Percentiles rank a stretch among this genome's conserved stretches.
phyloP scores from a whole-genome alignment of 2,888 invertebrate species.

The Ochropleura leucogaster region DNA sequence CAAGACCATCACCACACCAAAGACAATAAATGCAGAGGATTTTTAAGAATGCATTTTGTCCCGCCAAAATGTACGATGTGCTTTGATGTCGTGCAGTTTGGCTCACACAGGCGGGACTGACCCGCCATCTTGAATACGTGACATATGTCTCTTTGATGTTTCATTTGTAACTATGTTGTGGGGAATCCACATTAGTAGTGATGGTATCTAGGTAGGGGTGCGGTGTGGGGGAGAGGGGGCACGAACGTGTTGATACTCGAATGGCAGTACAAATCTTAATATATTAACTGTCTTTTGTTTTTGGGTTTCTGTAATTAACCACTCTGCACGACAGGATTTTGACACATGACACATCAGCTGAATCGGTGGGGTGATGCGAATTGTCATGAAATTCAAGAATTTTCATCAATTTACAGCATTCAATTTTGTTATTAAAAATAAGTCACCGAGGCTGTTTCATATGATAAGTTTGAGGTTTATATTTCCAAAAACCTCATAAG shows the following conservation, averaged over 20 bases:
- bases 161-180: background rate
- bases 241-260: background rate
- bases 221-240: no score
- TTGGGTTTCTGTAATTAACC: no score
- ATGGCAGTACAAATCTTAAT: background rate
- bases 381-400: no score
- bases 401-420: no score
- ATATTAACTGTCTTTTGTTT: background rate
- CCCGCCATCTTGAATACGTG: constrained; percentile 8
- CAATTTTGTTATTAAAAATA: no score
- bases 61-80: constrained; percentile 3
- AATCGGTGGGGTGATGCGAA: no score
- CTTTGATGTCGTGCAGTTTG: constrained; percentile 18
- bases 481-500: no score
- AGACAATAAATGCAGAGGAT: background rate
- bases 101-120: constrained; percentile 1
- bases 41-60: background rate
- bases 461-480: no score
- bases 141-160: constrained; percentile 19
- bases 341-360: no score
- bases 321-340: no score
- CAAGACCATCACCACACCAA: background rate
- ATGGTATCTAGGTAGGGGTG: constrained; percentile 2
- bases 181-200: background rate
- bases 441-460: no score